These are phyloP conservation scores for Eutolmus rufibarbis DNA, from an alignment of 2,888 invertebrate species.

Conservation along the genomic window DNA sequence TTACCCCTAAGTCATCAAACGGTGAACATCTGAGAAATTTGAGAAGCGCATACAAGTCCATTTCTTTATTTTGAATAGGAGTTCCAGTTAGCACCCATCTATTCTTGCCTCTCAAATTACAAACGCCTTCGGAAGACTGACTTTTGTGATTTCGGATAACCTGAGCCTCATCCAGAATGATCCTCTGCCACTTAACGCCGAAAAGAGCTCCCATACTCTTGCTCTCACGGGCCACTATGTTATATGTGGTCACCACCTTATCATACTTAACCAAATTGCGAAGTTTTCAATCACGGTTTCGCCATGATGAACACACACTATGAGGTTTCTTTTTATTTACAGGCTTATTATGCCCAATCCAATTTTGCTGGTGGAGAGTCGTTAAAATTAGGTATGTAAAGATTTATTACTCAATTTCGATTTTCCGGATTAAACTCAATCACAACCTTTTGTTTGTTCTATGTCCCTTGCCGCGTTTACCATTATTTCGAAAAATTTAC, in stretches of 20 bases:
- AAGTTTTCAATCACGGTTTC: constrained; percentile 72
- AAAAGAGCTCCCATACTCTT: constrained; percentile 69
- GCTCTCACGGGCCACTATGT: constrained; percentile 72
- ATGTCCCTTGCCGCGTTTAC: not conserved
- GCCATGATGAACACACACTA: constrained; percentile 84
- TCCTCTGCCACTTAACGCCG: constrained; percentile 80
- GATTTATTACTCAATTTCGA: too few relatives aligned
- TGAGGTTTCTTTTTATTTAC: constrained; percentile 65
- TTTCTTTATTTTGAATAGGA: constrained; percentile 92
- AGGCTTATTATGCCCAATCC: too few relatives aligned
- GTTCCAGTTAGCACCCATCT: constrained; percentile 94
- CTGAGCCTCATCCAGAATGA: constrained; percentile 95
- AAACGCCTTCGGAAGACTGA: constrained; percentile 75
- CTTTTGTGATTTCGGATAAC: constrained; percentile 88
- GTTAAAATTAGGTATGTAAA: too few relatives aligned
- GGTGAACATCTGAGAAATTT: constrained; percentile 87
- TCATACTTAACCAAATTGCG: constrained; percentile 74
- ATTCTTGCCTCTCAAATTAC: constrained; percentile 62
- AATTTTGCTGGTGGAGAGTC: too few relatives aligned
- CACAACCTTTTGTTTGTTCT: constrained; percentile 62
- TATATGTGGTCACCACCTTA: constrained; percentile 90
- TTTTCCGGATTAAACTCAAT: constrained; percentile 70
- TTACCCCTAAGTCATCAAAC: constrained; percentile 81
- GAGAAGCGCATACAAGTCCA: constrained; percentile 79
- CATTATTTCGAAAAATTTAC: not conserved